Conservation (phyloP, 2,113 vertebrate genomes). For the Indicator maculatus region DNA sequence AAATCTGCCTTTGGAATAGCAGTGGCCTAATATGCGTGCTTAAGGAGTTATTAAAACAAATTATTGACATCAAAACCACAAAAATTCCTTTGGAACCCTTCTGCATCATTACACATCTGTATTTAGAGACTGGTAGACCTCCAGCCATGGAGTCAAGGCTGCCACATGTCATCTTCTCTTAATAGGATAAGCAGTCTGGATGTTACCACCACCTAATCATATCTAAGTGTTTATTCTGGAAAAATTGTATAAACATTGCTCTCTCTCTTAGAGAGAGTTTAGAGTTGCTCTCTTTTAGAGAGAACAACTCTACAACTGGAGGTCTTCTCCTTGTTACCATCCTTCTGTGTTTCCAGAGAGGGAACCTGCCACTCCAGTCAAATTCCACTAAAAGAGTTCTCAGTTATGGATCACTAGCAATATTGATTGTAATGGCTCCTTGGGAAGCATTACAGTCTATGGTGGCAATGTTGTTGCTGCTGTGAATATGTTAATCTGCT, state of each 20-base stretch:
- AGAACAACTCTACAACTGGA: neutral
- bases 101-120: neutral
- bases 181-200: neutral
- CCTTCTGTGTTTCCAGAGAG: neutral
- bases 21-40: neutral
- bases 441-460: constrained; percentile 50
- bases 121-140: neutral
- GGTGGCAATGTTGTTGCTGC: neutral
- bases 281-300: too few species aligned
- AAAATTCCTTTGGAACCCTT: constrained; percentile 1
- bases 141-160: neutral
- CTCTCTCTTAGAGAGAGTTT: neutral
- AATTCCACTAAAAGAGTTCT: constrained; percentile 41
- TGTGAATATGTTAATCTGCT: constrained; percentile 33
- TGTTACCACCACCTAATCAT: neutral
- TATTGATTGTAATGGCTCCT: constrained; percentile 60
- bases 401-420: constrained; percentile 48
- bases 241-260: neutral
- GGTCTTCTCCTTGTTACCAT: neutral
- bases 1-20: neutral
- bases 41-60: constrained; percentile 18
- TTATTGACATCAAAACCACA: constrained; percentile 23
- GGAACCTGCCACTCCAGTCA: constrained; percentile 34
- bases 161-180: neutral
- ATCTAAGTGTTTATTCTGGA: neutral